These are phyloP conservation scores for Syrrhaptes paradoxus DNA, from an alignment of 2,113 vertebrate species.

Conservation along the genomic window DNA sequence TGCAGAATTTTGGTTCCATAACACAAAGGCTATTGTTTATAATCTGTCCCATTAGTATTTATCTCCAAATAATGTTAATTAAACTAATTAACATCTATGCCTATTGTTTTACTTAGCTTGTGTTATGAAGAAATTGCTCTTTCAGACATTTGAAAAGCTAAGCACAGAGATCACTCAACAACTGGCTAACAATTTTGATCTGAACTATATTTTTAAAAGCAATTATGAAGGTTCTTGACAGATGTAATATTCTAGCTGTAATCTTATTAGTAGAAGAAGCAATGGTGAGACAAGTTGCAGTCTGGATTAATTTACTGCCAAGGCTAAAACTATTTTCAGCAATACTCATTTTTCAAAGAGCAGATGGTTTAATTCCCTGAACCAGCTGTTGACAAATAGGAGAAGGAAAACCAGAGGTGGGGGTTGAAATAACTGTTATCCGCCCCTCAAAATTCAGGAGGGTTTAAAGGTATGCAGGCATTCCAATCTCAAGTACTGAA, in stretches of 20 bases:
- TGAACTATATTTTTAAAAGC: slow-evolving; percentile 44
- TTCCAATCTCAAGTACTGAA: neutral
- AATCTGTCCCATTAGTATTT: neutral
- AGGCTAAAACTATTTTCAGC: slow-evolving; percentile 34
- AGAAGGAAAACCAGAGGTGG: slow-evolving; percentile 9
- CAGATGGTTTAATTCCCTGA: slow-evolving; percentile 62
- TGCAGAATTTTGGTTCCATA: neutral
- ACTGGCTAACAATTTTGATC: neutral
- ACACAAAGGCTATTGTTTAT: neutral
- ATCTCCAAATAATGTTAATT: neutral
- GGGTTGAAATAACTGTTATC: neutral
- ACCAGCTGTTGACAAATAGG: slow-evolving; percentile 47
- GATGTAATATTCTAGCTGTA: slow-evolving; percentile 13
- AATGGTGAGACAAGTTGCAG: slow-evolving; percentile 17
- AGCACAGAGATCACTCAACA: neutral
- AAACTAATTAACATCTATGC: neutral
- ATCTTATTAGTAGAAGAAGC: slow-evolving; percentile 40
- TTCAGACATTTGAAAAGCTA: neutral
- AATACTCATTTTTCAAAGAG: slow-evolving; percentile 25
- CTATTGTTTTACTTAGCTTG: neutral
- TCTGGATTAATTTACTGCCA: slow-evolving; percentile 40
- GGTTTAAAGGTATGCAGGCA: neutral
- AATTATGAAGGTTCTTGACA: slow-evolving; percentile 40
- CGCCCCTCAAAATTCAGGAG: neutral
- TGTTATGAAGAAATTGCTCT: neutral